Conservation (phyloP, 2,888 invertebrate species). For the Eubasilissa splendida region DNA sequence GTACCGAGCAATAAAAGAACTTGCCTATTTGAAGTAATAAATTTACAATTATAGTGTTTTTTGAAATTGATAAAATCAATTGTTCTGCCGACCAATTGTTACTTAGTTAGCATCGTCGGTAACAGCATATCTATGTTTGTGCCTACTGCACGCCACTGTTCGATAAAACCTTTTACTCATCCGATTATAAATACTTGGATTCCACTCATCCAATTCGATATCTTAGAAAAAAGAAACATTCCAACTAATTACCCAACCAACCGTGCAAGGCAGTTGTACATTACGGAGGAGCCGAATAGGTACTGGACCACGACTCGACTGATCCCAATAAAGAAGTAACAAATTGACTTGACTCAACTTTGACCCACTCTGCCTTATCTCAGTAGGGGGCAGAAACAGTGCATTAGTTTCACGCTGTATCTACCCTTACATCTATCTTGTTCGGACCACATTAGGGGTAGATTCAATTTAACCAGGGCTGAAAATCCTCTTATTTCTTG, state of each 20-base stretch:
- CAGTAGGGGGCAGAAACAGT: conserved; percentile 33
- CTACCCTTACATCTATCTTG: conserved; percentile 34
- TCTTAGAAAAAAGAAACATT: background rate
- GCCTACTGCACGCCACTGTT: no score
- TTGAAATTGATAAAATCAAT: no score
- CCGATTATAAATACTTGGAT: no score
- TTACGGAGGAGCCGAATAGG: conserved; percentile 14
- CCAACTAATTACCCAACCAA: conserved; percentile 15
- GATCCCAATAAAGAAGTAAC: conserved; percentile 54
- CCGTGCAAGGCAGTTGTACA: conserved; percentile 24
- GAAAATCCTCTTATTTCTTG: background rate
- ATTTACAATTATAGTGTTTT: no score
- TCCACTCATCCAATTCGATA: no score
- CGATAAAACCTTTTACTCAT: no score
- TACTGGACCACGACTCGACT: conserved; percentile 19
- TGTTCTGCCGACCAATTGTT: no score
- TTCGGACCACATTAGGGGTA: conserved; percentile 33
- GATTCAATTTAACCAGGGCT: conserved; percentile 34
- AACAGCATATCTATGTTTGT: no score
- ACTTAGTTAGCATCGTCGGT: no score
- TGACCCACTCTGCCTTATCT: conserved; percentile 48
- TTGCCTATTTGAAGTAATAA: no score
- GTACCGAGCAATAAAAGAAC: no score
- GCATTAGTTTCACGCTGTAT: conserved; percentile 28
- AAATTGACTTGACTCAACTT: conserved; percentile 53